phyloP scores from a whole-genome alignment of 2,888 invertebrate genomes.

The Brachyptera risi region DNA sequence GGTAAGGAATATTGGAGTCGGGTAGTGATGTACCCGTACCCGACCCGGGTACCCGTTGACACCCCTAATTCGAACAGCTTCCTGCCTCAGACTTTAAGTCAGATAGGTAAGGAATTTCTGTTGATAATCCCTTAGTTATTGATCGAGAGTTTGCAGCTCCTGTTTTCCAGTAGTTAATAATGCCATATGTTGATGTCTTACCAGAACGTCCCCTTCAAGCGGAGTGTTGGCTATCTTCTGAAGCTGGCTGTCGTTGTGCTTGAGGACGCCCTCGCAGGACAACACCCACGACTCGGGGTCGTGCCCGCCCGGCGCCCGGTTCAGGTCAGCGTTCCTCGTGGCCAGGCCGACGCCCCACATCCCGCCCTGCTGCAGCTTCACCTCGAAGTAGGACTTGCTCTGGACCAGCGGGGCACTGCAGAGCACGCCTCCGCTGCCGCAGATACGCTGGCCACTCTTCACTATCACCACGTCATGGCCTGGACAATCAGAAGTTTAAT shows the following conservation, averaged over 20 bases:
- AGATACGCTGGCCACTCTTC: constrained; percentile 87
- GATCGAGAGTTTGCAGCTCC: too few species aligned
- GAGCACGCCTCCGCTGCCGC: constrained; percentile 92
- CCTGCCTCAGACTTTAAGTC: too few species aligned
- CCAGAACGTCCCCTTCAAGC: constrained; percentile 90
- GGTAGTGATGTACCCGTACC: too few species aligned
- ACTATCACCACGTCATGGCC: constrained; percentile 95
- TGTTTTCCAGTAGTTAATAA: too few species aligned
- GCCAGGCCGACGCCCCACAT: constrained; percentile 95
- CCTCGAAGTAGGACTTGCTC: constrained; percentile 97
- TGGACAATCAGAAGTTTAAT: constrained; percentile 44
- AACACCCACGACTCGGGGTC: constrained; percentile 92
- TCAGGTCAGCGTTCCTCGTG: constrained; percentile 80
- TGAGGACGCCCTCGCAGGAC: constrained; percentile 81
- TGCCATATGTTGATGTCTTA: too few species aligned
- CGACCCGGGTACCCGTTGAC: too few species aligned
- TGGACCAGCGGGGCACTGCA: constrained; percentile 93
- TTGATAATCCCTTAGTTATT: too few species aligned
- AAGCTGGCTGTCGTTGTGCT: constrained; percentile 77
- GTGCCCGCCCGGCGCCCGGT: constrained; percentile 80
- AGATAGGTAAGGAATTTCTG: too few species aligned
- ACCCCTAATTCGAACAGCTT: too few species aligned
- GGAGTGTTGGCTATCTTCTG: constrained; percentile 62
- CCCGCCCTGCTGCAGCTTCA: constrained; percentile 89
- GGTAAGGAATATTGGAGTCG: too few species aligned